A percentile compares a stretch with the other conserved stretches of the same genome.
phyloP scores from a whole-genome alignment of 2,797 vertebrate species.

The Melanogrammus aeglefinus region DNA sequence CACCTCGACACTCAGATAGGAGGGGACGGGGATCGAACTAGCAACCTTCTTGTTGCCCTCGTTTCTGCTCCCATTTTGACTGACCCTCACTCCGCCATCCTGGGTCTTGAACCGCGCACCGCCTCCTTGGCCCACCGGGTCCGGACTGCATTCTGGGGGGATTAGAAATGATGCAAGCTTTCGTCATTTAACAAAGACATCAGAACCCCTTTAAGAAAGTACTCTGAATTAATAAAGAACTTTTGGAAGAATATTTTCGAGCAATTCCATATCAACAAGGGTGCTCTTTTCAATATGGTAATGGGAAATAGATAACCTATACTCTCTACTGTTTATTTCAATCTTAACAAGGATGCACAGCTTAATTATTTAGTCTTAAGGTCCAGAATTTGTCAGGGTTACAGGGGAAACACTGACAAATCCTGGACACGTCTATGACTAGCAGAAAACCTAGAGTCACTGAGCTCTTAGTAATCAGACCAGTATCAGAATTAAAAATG shows the following conservation, averaged over 20 bases:
- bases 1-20: too few relatives aligned
- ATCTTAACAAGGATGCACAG: not conserved
- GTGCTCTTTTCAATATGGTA: not conserved
- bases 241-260: not conserved
- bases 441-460: not conserved
- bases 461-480: not conserved
- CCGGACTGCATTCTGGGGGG: conserved; percentile 70
- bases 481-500: conserved; percentile 6
- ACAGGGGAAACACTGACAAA: not conserved
- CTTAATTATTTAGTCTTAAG: not conserved
- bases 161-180: not conserved
- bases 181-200: not conserved
- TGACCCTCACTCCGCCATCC: conserved; percentile 74
- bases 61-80: conserved; percentile 16
- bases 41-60: too few relatives aligned
- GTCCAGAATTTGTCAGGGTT: not conserved
- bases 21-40: too few relatives aligned
- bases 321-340: not conserved
- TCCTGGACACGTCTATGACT: not conserved
- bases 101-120: conserved; percentile 64
- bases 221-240: not conserved
- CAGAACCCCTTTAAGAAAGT: not conserved
- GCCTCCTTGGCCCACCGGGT: conserved; percentile 45
- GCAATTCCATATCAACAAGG: not conserved
- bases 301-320: not conserved